Conservation (phyloP, 2,113 vertebrate genomes). For the Hippocampus mohnikei region DNA sequence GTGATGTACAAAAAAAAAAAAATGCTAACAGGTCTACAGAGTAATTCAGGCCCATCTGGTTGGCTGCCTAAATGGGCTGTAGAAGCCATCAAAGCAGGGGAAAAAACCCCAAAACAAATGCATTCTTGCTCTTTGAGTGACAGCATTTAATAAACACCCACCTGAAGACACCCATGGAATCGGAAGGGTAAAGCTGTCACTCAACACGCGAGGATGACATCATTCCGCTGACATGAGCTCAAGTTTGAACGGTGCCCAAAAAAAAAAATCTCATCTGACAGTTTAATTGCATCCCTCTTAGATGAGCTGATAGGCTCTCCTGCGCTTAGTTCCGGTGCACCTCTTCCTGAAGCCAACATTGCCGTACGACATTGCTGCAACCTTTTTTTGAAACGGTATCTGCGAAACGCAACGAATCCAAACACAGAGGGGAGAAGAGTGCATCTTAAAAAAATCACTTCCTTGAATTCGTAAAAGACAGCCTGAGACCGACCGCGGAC, state of each 20-base stretch:
- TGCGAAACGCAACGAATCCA: not conserved
- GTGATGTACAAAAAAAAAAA: constrained; percentile 12
- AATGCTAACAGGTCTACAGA: not conserved
- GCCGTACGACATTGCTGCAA: not conserved
- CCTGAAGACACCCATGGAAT: constrained; percentile 5
- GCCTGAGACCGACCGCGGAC: not conserved
- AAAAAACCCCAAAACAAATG: too few species aligned
- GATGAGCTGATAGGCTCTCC: not conserved
- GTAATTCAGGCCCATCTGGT: not conserved
- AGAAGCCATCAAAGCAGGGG: not conserved
- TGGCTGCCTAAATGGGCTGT: not conserved
- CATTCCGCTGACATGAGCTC: constrained; percentile 15
- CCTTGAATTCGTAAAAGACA: not conserved
- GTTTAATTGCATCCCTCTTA: constrained; percentile 19
- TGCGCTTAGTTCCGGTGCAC: not conserved
- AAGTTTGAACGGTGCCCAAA: not conserved
- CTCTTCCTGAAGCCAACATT: constrained; percentile 2
- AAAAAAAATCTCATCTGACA: constrained; percentile 12
- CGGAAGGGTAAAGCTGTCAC: constrained; percentile 9
- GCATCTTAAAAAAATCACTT: not conserved
- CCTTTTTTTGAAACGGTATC: not conserved
- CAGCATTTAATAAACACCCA: not conserved
- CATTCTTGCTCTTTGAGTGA: not conserved
- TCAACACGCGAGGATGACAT: constrained; percentile 3
- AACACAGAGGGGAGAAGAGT: not conserved